A percentile compares a stretch with the other conserved stretches of the same genome.
Conservation (phyloP, 2,113 vertebrate species). For the Apodemus sylvaticus region DNA sequence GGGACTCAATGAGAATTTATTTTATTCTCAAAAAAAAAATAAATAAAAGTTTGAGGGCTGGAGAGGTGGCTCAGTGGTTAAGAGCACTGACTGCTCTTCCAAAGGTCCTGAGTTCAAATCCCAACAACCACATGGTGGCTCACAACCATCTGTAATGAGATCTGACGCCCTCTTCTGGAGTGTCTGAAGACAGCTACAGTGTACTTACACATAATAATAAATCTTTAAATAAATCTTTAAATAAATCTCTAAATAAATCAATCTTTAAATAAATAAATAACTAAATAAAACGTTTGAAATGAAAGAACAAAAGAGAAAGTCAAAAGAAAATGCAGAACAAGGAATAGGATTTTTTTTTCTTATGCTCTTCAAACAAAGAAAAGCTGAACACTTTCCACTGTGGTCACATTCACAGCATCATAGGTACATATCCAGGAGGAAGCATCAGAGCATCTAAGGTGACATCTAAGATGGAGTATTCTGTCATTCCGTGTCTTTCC, state of each 20-base stretch:
- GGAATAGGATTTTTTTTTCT: constrained; percentile 43
- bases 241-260: too few relatives aligned
- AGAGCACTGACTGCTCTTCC: too few relatives aligned
- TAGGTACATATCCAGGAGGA: constrained; percentile 87
- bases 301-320: background rate
- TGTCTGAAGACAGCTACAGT: too few relatives aligned
- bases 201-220: too few relatives aligned
- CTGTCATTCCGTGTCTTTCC: constrained; percentile 88
- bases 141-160: too few relatives aligned
- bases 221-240: too few relatives aligned
- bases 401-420: constrained; percentile 88
- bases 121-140: too few relatives aligned
- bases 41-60: background rate
- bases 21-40: background rate
- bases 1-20: background rate
- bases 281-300: background rate
- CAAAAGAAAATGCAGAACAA: background rate
- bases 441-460: constrained; percentile 91
- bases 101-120: too few relatives aligned
- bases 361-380: constrained; percentile 91
- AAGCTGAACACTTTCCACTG: constrained; percentile 91
- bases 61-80: too few relatives aligned
- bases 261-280: too few relatives aligned
- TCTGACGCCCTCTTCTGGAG: too few relatives aligned
- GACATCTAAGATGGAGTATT: constrained; percentile 90